Percentiles rank a stretch among this genome's conserved stretches.
phyloP scores from a whole-genome alignment of 2,113 vertebrate species.

The Neofelis nebulosa region DNA sequence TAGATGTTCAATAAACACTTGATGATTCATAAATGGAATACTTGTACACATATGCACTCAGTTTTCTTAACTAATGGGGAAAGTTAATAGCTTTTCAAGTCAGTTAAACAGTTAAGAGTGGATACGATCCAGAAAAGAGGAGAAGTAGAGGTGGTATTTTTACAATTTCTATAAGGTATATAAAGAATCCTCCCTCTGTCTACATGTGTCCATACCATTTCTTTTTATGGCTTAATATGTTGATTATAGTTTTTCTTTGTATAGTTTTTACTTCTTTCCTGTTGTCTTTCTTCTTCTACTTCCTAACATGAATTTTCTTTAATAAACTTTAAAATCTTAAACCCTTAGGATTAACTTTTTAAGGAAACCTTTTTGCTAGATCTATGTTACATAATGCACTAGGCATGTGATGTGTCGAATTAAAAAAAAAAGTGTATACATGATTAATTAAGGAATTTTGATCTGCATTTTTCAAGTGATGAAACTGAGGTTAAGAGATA shows the following conservation, averaged over 20 bases:
- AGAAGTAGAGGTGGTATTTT: background rate
- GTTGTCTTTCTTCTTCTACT: background rate
- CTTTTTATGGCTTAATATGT: background rate
- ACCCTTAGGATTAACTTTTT: background rate
- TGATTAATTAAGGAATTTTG: background rate
- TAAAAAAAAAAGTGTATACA: background rate
- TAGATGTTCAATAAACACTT: background rate
- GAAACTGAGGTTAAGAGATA: background rate
- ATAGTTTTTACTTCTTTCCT: background rate
- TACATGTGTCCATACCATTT: background rate
- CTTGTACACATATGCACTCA: background rate
- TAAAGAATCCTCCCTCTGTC: background rate
- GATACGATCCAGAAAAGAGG: background rate
- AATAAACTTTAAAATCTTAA: background rate
- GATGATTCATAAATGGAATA: background rate
- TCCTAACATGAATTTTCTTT: background rate
- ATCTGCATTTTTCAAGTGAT: background rate
- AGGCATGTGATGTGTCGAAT: background rate
- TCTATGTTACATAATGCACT: background rate
- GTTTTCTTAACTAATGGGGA: background rate
- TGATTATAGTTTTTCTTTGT: background rate
- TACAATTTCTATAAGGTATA: background rate
- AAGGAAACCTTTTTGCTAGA: background rate
- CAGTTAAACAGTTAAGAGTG: background rate
- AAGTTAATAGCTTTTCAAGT: background rate